Conservation (phyloP, 53 echinoderm and acorn worm species). For the Zoroaster sp. region DNA sequence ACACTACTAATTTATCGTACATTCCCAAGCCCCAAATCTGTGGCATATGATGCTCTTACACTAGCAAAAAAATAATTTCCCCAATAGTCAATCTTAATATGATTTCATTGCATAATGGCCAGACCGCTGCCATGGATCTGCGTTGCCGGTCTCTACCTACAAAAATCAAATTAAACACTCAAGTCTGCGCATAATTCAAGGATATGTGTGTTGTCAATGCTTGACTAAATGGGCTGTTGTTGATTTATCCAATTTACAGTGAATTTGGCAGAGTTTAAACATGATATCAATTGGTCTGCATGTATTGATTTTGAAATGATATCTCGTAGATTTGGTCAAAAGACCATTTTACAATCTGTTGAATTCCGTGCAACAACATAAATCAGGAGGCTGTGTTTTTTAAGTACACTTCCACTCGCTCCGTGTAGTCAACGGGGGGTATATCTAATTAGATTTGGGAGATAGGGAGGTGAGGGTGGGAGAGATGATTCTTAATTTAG, state of each 20-base stretch:
- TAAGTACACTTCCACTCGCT: too few relatives aligned
- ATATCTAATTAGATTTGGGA: too few relatives aligned
- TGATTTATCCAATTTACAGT: constrained; percentile 30
- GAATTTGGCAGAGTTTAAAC: background rate
- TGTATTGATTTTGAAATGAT: constrained; percentile 35
- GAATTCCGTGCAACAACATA: too few relatives aligned
- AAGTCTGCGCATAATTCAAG: constrained; percentile 28
- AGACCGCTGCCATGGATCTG: background rate
- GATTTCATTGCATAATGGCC: background rate
- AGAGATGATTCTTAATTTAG: too few relatives aligned
- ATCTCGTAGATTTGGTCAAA: background rate
- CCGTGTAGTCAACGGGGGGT: too few relatives aligned
- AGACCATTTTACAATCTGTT: background rate
- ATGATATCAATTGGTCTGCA: constrained; percentile 7
- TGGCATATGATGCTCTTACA: background rate
- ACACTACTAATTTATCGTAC: background rate
- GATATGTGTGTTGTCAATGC: background rate
- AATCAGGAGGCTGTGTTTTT: too few relatives aligned
- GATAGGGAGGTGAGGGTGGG: too few relatives aligned
- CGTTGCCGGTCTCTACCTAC: background rate
- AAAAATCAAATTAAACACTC: constrained; percentile 49
- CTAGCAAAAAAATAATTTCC: background rate
- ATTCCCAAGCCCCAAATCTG: background rate
- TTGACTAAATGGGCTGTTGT: constrained; percentile 1
- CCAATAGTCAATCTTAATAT: background rate